Conservation (phyloP, 2,888 invertebrate species). For the Lasioglossum oenotherae region DNA sequence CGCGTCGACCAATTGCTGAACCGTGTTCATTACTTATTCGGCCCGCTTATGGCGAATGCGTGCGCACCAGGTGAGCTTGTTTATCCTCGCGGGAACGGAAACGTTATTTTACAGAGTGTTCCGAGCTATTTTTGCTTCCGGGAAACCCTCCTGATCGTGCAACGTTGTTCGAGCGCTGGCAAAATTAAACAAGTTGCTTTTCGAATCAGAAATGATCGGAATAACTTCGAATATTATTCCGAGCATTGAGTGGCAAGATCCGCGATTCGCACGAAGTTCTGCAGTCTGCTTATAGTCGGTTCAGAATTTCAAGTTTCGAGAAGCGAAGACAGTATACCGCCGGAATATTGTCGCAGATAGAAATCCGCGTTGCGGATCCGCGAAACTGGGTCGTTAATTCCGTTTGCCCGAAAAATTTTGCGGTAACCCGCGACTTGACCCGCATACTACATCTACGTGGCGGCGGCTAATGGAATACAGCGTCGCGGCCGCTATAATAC, state of each 20-base stretch:
- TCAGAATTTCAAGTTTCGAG: background rate
- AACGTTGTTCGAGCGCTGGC: background rate
- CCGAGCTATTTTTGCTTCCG: background rate
- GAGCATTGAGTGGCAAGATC: too few relatives aligned
- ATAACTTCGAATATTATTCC: background rate
- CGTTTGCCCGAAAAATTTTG: conserved; percentile 14
- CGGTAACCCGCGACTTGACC: conserved; percentile 13
- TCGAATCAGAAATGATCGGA: background rate
- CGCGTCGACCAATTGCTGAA: background rate
- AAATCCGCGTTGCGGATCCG: background rate
- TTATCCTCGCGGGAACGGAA: background rate
- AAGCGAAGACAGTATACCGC: background rate
- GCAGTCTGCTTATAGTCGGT: too few relatives aligned
- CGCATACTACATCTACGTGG: conserved; percentile 14
- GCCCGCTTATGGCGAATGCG: background rate
- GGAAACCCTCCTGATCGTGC: background rate
- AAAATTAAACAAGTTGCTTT: background rate
- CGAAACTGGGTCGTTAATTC: conserved; percentile 15
- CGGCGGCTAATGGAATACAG: conserved; percentile 4
- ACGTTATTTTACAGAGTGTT: background rate
- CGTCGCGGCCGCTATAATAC: background rate
- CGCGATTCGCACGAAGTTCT: too few relatives aligned
- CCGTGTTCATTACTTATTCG: conserved; percentile 1
- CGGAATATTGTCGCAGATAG: background rate
- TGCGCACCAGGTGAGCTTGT: background rate